A percentile compares a stretch with the other conserved stretches of the same genome.
Conservation (phyloP, 1,140 invertebrate genomes). For the Bombus confusus region DNA sequence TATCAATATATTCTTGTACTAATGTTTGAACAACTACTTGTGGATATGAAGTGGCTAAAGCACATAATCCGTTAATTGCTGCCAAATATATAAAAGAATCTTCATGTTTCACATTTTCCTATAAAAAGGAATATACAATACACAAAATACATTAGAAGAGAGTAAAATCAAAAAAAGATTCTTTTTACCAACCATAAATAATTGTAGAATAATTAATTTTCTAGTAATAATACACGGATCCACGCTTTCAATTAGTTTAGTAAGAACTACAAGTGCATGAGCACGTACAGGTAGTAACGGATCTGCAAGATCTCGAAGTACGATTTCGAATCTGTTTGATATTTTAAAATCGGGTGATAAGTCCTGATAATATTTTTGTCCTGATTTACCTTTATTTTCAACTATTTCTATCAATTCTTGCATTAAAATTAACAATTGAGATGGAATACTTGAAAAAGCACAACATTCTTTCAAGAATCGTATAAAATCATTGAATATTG, state of each 20-base stretch:
- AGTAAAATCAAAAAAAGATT: background rate
- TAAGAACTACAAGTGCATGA: slow-evolving; percentile 89
- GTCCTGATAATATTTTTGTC: slow-evolving; percentile 69
- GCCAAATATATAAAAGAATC: slow-evolving; percentile 94
- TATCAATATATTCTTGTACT: slow-evolving; percentile 84
- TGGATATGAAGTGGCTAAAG: slow-evolving; percentile 86
- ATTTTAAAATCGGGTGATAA: slow-evolving; percentile 67
- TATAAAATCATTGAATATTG: slow-evolving; percentile 80
- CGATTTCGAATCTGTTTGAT: slow-evolving; percentile 83
- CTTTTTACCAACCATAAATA: slow-evolving; percentile 85
- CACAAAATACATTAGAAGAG: background rate
- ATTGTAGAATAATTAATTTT: slow-evolving; percentile 86
- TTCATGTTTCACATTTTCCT: slow-evolving; percentile 89
- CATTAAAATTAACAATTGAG: slow-evolving; percentile 70
- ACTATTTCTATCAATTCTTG: slow-evolving; percentile 81
- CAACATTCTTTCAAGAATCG: slow-evolving; percentile 77
- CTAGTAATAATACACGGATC: slow-evolving; percentile 86
- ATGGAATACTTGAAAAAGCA: slow-evolving; percentile 42
- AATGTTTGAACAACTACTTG: slow-evolving; percentile 87
- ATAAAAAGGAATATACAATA: slow-evolving; percentile 65
- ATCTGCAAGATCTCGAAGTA: slow-evolving; percentile 87
- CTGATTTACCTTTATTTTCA: slow-evolving; percentile 78
- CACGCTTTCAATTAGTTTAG: slow-evolving; percentile 87
- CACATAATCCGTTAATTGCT: slow-evolving; percentile 89
- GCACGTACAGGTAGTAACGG: slow-evolving; percentile 90